phyloP scores from a whole-genome alignment of 2,888 invertebrate species.

The Gerosis bhagava region DNA sequence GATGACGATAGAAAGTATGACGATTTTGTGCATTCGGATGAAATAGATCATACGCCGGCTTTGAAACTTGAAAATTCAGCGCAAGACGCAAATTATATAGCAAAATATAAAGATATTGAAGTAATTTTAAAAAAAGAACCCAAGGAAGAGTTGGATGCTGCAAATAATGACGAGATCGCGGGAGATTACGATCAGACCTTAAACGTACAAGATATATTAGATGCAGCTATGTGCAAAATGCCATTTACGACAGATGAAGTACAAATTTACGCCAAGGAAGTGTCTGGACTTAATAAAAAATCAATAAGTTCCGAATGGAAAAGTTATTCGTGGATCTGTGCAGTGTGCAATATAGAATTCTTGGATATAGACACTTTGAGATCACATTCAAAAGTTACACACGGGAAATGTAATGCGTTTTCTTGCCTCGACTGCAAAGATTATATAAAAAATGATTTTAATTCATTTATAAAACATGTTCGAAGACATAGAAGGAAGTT shows the following conservation, averaged over 20 bases:
- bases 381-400: conserved; percentile 83
- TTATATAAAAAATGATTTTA: conserved; percentile 71
- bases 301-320: conserved; percentile 55
- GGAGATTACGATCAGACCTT: conserved; percentile 39
- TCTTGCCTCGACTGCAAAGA: conserved; percentile 85
- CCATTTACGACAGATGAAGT: conserved; percentile 48
- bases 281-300: conserved; percentile 49
- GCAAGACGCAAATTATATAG: too few species aligned
- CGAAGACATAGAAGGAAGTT: conserved; percentile 83
- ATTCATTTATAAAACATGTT: conserved; percentile 12
- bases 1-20: conserved; percentile 55
- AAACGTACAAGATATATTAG: conserved; percentile 60
- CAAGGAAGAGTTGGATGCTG: conserved; percentile 52
- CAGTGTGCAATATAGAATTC: conserved; percentile 65
- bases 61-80: conserved; percentile 31
- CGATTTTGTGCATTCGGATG: conserved; percentile 40
- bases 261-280: conserved; percentile 61
- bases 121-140: conserved; percentile 56
- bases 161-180: conserved; percentile 11
- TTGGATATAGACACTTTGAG: conserved; percentile 67
- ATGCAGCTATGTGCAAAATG: conserved; percentile 54
- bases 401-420: conserved; percentile 84
- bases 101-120: too few species aligned
- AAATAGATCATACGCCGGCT: conserved; percentile 15
- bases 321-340: conserved; percentile 70